Evolutionary conservation across 2,797 vertebrate species (phyloP).

Genomic region (Phrynocephalus guinanensis): DNA sequence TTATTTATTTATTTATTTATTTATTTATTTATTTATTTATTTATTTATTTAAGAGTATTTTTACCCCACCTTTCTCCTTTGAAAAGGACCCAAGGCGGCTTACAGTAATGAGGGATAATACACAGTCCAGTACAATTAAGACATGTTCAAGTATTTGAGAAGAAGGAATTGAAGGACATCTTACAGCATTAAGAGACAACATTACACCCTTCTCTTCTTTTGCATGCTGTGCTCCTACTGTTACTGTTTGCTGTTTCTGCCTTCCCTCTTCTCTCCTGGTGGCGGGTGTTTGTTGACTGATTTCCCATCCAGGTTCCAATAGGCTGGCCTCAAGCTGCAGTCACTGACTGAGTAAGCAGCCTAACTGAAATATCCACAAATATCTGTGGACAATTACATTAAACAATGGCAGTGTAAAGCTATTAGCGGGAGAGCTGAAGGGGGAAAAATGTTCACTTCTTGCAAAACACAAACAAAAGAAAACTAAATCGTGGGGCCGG

Average conservation of each 20-base stretch:
- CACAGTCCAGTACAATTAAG: no score
- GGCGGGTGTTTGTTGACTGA: constrained; percentile 12
- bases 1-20: no score
- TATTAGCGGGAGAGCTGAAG: not conserved
- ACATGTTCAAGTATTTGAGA: no score
- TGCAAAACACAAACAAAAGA: constrained; percentile 13
- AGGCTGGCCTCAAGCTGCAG: constrained; percentile 19
- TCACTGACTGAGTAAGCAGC: constrained; percentile 6
- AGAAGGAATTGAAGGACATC: no score
- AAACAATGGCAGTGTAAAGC: constrained; percentile 27
- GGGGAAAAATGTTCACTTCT: not conserved
- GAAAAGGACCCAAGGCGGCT: no score
- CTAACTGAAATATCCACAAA: constrained; percentile 29
- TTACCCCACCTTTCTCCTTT: no score
- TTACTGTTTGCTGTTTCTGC: not conserved
- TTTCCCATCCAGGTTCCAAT: constrained; percentile 4
- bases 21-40: no score
- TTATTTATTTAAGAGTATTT: no score
- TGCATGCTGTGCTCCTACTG: no score
- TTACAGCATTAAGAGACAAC: no score
- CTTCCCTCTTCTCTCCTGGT: not conserved
- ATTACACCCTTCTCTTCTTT: not conserved
- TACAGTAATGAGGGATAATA: no score
- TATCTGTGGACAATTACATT: constrained; percentile 19
- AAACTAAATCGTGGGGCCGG: constrained; percentile 3